A percentile compares a stretch with the other conserved stretches of the same genome.
phyloP scores from a whole-genome alignment of 2,113 vertebrate genomes.

The Natator depressus region DNA sequence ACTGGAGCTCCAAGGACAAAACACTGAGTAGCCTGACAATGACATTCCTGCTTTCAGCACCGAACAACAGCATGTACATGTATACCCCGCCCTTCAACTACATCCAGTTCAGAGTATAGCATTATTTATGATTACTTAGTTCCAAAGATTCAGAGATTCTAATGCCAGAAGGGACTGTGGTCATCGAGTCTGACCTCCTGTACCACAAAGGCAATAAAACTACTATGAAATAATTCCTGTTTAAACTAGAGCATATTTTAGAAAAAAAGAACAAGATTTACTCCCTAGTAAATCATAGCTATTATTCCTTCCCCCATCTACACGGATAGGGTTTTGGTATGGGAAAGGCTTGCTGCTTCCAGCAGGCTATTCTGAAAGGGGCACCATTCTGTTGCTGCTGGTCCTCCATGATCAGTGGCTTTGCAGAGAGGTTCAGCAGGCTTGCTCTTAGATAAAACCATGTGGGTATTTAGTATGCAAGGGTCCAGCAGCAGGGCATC shows the following conservation, averaged over 20 bases:
- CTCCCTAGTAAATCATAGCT: background rate
- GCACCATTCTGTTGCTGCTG: background rate
- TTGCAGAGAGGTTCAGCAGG: slow-evolving; percentile 13
- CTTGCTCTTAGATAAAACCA: slow-evolving; percentile 50
- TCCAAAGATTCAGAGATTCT: background rate
- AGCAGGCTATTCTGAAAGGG: background rate
- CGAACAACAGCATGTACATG: too few species aligned
- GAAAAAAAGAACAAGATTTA: background rate
- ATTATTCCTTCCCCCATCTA: background rate
- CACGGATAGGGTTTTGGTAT: background rate
- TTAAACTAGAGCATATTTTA: background rate
- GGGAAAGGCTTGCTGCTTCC: slow-evolving; percentile 25
- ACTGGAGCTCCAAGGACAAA: too few species aligned
- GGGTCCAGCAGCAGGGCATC: slow-evolving; percentile 46
- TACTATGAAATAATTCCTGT: background rate
- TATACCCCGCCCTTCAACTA: accelerated
- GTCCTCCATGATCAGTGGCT: background rate
- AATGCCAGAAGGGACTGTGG: background rate
- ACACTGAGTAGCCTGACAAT: too few species aligned
- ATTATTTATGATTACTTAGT: background rate
- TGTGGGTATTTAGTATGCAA: slow-evolving; percentile 56
- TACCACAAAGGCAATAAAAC: background rate
- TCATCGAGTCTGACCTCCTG: background rate
- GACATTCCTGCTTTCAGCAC: too few species aligned
- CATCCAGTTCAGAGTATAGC: background rate